Evolutionary conservation across 2,888 invertebrate genomes (phyloP), one percentile per base, ranked within the genome.

Genomic region (Andrena haemorrhoa): DNA sequence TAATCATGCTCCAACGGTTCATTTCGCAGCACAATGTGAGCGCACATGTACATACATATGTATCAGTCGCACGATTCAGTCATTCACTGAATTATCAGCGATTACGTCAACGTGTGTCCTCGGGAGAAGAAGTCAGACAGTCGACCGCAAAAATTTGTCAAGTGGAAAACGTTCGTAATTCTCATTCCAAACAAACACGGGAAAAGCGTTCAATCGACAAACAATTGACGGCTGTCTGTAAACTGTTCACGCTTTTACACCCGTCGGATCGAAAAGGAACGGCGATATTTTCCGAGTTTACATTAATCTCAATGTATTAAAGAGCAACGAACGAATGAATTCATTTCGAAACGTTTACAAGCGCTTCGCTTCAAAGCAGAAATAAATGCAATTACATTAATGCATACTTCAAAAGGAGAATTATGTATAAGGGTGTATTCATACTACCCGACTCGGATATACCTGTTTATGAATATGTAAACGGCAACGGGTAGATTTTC

Each of bases 381-480:
- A 65, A 74, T 10, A 23, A 74, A 74, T 47, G 47, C 6, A 66
- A 58, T 66, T 31, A 49, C 31, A 7, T 7, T n/a, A 12, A n/a
- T 26, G 7, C 12, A 12, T 60, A 20, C n/a, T 35, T 51, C 2
- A 10, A 26, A 53, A 63, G 35, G 5, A 8, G 29, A 23, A 63
- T 63, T 63, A 58, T 56, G 64, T 16, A 41, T 3, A 58, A 8
- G 41, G 16, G 41, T 29, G 23, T 73, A 66, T 60, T 33, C 33
- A 51, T 56, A 26, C 10, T 51, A 35, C 3, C 8, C 41, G 3
- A 23, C 29, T 26, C 31, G 51, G 60, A 51, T 51, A 16, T 26
- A 2, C 10, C 16, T 49, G 23, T 49, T 66, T 60, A 60, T 74
- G 74, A 74, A 74, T 74, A 74, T 66, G 49, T 63, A 72, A 56